Base-by-base conservation (phyloP, 1,140 invertebrate species). In the Varroa destructor region DNA sequence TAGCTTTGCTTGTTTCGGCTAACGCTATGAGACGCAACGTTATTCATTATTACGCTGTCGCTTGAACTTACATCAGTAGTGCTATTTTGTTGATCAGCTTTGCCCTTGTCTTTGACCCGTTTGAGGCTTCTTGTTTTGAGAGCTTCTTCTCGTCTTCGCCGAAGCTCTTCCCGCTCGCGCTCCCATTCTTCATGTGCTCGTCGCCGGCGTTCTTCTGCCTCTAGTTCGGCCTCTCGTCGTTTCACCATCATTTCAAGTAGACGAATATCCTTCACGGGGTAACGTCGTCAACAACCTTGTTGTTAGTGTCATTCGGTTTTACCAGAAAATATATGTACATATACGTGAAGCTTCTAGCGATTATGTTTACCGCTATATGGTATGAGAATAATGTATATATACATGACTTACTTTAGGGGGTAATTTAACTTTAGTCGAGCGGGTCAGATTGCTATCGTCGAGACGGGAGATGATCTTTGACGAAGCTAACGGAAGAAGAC, bases 161-260 rank as follows among this genome's bases (percentile, higher is more conserved):
- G 40, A 46, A 67, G 61, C 61, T 67, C 61, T 8, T 67, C 61
- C 12, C 61, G 61, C 37, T 67, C 61, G 61, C 61, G 37, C 40
- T 67, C 61, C 61, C 61, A 67, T 8, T 67, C 40, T 10, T 67
- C 61, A 8, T 67, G 61, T 5, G 61, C 61, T 40, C 37, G 61
- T 1, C 61, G 61, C 61, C 61, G 61, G 12, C 46, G 40, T 12
- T 67, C 61, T 40, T 67, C 61, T 12, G 61, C 61, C 46, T 67
- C 61, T 2, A 67, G 36, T 67, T 67, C 61, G 36, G 61, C 61
- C 36, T 67, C 61, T 2, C 61, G 14, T 40, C 61, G 61, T 67
- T 67, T 67, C 8, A 67, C 61, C 61, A 67, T 67, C 1, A 67
- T 67, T 67, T 67, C 61, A 12, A 67, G 61, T 1, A 67, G 61